A percentile compares a stretch with the other conserved stretches of the same genome.
These are phyloP conservation scores for Anseranas semipalmata DNA, from an alignment of 2,113 vertebrate species.

Conservation along the genomic window DNA sequence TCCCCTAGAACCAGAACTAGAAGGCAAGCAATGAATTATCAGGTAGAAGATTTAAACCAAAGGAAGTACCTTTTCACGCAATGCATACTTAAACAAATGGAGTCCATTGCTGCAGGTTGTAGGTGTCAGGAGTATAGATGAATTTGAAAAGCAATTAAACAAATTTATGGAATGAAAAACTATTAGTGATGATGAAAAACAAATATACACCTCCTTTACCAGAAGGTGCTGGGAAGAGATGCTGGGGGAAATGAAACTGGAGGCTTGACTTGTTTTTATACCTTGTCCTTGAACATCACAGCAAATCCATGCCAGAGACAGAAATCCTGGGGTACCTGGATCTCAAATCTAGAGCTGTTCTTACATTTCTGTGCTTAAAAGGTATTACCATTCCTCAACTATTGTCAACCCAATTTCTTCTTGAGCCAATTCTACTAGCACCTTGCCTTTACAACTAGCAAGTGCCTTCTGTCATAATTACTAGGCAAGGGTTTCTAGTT, in stretches of 20 bases:
- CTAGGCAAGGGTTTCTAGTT: neutral
- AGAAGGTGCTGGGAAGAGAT: neutral
- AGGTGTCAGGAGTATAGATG: neutral
- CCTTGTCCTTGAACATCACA: neutral
- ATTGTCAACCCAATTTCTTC: neutral
- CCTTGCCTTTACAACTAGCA: neutral
- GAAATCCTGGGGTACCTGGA: neutral
- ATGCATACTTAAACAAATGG: neutral
- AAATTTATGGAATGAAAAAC: neutral
- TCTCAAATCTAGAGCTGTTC: neutral
- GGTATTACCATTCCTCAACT: neutral
- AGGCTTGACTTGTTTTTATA: neutral
- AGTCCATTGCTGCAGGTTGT: neutral
- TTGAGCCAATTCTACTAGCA: neutral
- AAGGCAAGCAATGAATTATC: neutral
- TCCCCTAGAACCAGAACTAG: neutral
- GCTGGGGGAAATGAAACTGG: neutral
- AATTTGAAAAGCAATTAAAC: neutral
- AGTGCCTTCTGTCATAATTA: neutral
- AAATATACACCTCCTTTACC: neutral
- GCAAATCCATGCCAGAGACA: neutral
- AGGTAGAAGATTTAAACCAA: neutral
- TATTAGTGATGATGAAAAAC: neutral
- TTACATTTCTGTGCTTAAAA: neutral
- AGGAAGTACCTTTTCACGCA: neutral